phyloP scores from a whole-genome alignment of 1,140 invertebrate genomes.

The Asobara japonica region DNA sequence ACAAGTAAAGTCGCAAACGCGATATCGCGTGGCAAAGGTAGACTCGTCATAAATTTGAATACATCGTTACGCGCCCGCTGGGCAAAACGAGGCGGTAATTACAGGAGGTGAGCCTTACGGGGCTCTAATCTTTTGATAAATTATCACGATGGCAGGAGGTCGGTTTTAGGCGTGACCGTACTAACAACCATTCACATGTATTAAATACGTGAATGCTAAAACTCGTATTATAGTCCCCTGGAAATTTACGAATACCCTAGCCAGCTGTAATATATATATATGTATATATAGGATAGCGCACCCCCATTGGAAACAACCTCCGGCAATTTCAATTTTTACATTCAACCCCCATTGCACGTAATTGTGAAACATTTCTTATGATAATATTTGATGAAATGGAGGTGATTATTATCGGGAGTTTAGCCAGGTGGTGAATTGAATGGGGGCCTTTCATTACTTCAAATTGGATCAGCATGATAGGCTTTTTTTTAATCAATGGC shows the following conservation, averaged over 20 bases:
- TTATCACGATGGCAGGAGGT: slow-evolving; percentile 28
- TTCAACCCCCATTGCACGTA: background rate
- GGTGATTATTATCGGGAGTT: slow-evolving; percentile 7
- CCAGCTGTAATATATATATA: slow-evolving; percentile 5
- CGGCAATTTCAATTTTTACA: background rate
- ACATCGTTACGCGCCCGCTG: slow-evolving; percentile 33
- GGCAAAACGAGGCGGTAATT: slow-evolving; percentile 33
- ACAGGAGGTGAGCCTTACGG: slow-evolving; percentile 28
- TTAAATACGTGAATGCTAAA: slow-evolving; percentile 11
- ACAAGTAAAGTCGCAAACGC: slow-evolving; percentile 19
- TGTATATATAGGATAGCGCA: background rate
- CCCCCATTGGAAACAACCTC: background rate
- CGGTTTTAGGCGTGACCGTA: slow-evolving; percentile 31
- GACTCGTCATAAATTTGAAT: slow-evolving; percentile 37
- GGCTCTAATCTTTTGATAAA: slow-evolving; percentile 36
- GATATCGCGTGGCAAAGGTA: slow-evolving; percentile 35
- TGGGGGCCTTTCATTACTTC: background rate
- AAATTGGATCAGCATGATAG: background rate
- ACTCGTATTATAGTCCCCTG: background rate
- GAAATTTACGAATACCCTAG: background rate
- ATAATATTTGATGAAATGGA: slow-evolving; percentile 3
- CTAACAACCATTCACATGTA: slow-evolving; percentile 25
- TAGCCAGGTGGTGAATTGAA: background rate
- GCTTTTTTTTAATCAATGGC: background rate
- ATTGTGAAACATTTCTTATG: background rate